Conservation (phyloP, 2,888 invertebrate species). For the Sinhomidia bicolor region DNA sequence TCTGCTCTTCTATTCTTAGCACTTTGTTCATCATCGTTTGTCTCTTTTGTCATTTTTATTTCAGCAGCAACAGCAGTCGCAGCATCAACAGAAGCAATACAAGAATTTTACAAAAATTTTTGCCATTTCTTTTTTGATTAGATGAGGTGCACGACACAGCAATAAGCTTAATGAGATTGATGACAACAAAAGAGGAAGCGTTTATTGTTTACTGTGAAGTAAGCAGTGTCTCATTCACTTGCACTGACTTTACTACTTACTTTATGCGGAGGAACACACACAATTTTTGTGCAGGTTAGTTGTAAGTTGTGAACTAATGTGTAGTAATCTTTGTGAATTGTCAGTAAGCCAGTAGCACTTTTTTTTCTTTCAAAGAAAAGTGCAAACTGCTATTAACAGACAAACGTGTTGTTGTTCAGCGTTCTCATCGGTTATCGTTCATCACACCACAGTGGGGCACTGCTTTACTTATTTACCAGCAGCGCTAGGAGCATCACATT, state of each 20-base stretch:
- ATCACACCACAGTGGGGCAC: not conserved
- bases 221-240: not conserved
- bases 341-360: constrained; percentile 15
- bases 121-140: not conserved
- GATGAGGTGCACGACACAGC: constrained; percentile 41
- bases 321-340: constrained; percentile 3
- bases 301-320: not conserved
- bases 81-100: too few relatives aligned
- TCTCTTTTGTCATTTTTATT: constrained; percentile 20
- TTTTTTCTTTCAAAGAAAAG: constrained; percentile 22
- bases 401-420: constrained; percentile 2
- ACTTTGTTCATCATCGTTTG: not conserved
- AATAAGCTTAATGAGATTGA: constrained; percentile 50
- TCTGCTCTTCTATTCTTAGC: not conserved
- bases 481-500: not conserved
- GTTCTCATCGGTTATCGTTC: constrained; percentile 41
- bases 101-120: too few relatives aligned
- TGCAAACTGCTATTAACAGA: not conserved
- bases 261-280: not conserved
- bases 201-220: not conserved
- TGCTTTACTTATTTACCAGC: too few relatives aligned
- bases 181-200: constrained; percentile 57
- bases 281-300: not conserved
- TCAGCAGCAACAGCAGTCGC: not conserved
- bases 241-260: not conserved